Base-by-base conservation (phyloP, 1,140 invertebrate genomes). In the Formica selysi region DNA sequence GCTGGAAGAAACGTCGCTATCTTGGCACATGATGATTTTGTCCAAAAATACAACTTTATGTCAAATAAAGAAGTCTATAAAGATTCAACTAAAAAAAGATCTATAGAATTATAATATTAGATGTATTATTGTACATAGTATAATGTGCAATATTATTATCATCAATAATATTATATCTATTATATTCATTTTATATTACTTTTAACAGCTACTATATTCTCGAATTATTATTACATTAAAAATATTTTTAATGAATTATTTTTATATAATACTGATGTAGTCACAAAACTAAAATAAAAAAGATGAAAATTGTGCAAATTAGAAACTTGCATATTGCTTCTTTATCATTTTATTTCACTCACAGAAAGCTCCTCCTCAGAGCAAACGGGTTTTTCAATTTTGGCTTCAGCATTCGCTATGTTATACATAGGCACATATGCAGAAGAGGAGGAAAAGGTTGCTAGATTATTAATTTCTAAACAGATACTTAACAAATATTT, bases 401-500 rank as follows among this genome's bases (percentile, higher is more conserved):
- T 32, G 3, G 3, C 1, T 32, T 32, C 90, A 79, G 86, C 92
- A 4, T 59, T 95, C 57, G 92, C 92, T 80, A 87, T 89, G 22
- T 76, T 96, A 32, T 85, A 96, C 41, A 92, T 94, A 11, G 93
- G 93, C 19, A 93, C 94, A 61, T 22, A 22, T 22, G 22, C 22
- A 22, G 22, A 22, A 22, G 22, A 22, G 22, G 96, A 97, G 87
- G 96, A 96, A 48, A 93, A 96, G 70, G 95, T 96, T 71, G 97
- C 98, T 22, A 96, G 97, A 89, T 94, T 98, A 62, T 95, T 98
- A 67, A 96, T 98, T 19, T 98, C 97, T 4, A 98, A 98, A 95
- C 97, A 98, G 95, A 97, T 99, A 91, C 96, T 99, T n/a, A 99
- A 99, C 92, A 99, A 98, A 95, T 99, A 99, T 94, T 95, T 99